Evolutionary conservation across 2,113 vertebrate species (phyloP), one percentile per base, ranked within the genome.

Genomic region (Cebidichthys violaceus): DNA sequence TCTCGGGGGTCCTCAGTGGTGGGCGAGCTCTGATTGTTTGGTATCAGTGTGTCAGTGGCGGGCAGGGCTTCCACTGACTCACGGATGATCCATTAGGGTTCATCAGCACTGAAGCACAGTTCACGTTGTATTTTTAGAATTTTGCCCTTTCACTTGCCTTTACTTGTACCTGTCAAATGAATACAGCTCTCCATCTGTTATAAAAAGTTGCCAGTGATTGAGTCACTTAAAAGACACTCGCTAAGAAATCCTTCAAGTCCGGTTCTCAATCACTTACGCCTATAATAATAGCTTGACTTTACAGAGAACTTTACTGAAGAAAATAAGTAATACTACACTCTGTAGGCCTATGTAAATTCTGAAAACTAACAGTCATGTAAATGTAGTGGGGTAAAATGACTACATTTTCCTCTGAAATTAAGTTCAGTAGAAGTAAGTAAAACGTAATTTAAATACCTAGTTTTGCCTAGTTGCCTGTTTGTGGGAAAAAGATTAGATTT

Each of bases 21-120:
- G 90, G 88, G 91, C 81, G 82, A 77, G 75, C 71, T 73, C 64
- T 86, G 84, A 77, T 89, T 87, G 88, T 90, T 90, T 85, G 76
- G 83, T 88, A 85, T 83, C 77, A 69, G 70, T 20, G 15, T 70
- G 77, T 50, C 31, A 47, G 81, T 41, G 65, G 91, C 86, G 81
- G 84, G 87, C 17, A 37, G 77, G 74, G 65, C 73, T 75, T 84
- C 18, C 33, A 47, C 75, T 88, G 87, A 89, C 79, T 89, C 87
- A 90, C 39, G 13, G 77, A 86, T 78, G 81, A 89, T 76, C 74
- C 79, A 89, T 78, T 66, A 27, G 67, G 65, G 82, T 85, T 84
- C 65, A 81, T 82, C 72, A 77, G 60, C 60, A 45, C 27, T 5
- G 41, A 50, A 69, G 75, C 73, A 54, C 62, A 77, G 71, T 41